A percentile compares a stretch with the other conserved stretches of the same genome.
Conservation (phyloP, 1,140 invertebrate species). For the Heterodera schachtii region DNA sequence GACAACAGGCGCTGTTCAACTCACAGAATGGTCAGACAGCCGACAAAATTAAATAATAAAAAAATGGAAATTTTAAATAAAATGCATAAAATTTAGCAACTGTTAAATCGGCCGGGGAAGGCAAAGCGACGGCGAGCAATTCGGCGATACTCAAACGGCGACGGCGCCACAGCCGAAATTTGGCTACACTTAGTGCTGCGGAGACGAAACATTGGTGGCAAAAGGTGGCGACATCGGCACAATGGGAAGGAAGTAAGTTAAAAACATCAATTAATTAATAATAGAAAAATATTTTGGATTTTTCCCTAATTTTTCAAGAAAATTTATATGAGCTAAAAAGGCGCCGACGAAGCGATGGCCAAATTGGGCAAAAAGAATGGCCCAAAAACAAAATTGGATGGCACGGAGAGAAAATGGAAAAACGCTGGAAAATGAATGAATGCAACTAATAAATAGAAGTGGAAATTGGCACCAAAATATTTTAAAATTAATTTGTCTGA, state of each 20-base stretch:
- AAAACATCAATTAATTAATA: background rate
- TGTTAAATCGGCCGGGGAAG: slow-evolving; percentile 1
- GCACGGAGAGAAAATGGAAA: no score
- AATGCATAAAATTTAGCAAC: background rate
- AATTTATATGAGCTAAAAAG: no score
- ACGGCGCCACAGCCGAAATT: background rate
- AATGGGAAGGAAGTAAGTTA: background rate
- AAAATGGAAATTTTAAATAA: background rate
- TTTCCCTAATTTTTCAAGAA: no score
- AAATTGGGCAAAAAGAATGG: no score
- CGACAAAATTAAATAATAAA: background rate
- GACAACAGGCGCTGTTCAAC: slow-evolving; percentile 19
- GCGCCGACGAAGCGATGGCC: no score
- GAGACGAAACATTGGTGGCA: background rate
- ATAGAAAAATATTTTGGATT: no score
- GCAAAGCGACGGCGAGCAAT: slow-evolving; percentile 8
- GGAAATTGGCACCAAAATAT: no score
- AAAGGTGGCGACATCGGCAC: background rate
- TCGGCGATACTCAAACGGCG: slow-evolving; percentile 9
- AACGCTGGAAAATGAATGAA: no score
- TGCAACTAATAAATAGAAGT: no score
- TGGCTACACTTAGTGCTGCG: background rate
- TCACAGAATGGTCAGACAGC: background rate
- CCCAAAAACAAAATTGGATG: no score
- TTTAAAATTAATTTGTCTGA: no score